phyloP scores from a whole-genome alignment of 2,888 invertebrate species.

The Epirrita christyi region DNA sequence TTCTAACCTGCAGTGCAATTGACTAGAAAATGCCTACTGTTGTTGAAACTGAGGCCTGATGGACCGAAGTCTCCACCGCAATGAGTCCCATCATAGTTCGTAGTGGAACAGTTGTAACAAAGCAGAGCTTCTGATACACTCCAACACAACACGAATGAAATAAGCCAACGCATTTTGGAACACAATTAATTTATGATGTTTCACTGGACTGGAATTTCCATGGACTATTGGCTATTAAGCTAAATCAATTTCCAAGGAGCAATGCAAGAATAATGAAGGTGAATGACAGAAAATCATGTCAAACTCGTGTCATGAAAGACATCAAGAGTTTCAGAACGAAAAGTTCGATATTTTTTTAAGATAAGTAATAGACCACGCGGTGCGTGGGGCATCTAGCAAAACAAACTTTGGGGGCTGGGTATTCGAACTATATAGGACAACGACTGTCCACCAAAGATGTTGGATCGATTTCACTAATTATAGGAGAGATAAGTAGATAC shows the following conservation, averaged over 20 bases:
- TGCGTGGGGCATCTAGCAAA: too few relatives aligned
- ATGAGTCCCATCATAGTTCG: conserved; percentile 50
- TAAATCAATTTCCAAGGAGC: too few relatives aligned
- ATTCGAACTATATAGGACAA: too few relatives aligned
- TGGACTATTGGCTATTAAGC: too few relatives aligned
- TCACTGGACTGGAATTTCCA: too few relatives aligned
- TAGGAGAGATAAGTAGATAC: too few relatives aligned
- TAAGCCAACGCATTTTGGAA: conserved; percentile 44
- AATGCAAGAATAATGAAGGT: background rate
- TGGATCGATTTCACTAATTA: too few relatives aligned
- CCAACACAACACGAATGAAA: conserved; percentile 38
- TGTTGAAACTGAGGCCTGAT: conserved; percentile 52
- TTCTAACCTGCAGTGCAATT: conserved; percentile 69
- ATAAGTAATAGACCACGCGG: too few relatives aligned
- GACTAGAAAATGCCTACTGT: conserved; percentile 51
- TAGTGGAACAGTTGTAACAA: conserved; percentile 73
- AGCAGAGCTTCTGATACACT: conserved; percentile 40
- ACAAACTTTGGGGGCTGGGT: too few relatives aligned
- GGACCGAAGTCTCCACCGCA: conserved; percentile 65
- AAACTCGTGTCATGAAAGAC: too few relatives aligned
- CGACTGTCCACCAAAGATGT: too few relatives aligned
- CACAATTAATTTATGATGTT: background rate
- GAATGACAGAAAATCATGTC: background rate
- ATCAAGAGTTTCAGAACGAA: background rate
- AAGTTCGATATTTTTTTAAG: background rate